phyloP scores from a whole-genome alignment of 2,888 invertebrate genomes.

The Altica lythri region DNA sequence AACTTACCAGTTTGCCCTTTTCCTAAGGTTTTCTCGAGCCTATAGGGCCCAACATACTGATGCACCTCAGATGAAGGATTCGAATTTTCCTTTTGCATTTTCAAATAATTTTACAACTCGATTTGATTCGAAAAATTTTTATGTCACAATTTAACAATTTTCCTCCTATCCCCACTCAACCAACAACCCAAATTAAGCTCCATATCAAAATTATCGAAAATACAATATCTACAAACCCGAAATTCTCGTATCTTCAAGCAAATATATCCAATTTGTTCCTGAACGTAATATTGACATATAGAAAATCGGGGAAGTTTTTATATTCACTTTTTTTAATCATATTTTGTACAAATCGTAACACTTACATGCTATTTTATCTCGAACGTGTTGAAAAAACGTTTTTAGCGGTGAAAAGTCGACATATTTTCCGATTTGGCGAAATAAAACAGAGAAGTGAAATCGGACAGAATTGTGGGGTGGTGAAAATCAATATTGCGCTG shows the following conservation, averaged over 20 bases:
- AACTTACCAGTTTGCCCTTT: constrained; percentile 97
- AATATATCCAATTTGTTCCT: too few relatives aligned
- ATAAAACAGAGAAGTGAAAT: constrained; percentile 33
- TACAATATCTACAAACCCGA: not conserved
- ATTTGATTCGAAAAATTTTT: constrained; percentile 12
- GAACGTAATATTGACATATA: constrained; percentile 16
- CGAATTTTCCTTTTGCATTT: constrained; percentile 55
- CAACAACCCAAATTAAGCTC: constrained; percentile 4
- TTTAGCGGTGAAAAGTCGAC: too few relatives aligned
- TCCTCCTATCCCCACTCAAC: constrained; percentile 1
- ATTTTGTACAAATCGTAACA: too few relatives aligned
- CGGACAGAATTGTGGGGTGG: constrained; percentile 46
- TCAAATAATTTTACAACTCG: constrained; percentile 19
- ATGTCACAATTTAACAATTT: constrained; percentile 35
- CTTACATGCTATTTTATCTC: too few relatives aligned
- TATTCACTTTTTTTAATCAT: constrained; percentile 12
- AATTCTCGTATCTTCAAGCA: too few relatives aligned
- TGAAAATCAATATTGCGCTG: constrained; percentile 51
- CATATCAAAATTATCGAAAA: constrained; percentile 13
- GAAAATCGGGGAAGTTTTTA: constrained; percentile 2
- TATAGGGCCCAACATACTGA: constrained; percentile 98
- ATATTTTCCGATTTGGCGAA: constrained; percentile 41
- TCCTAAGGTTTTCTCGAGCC: constrained; percentile 98
- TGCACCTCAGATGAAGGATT: constrained; percentile 68
- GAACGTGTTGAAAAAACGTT: too few relatives aligned